A percentile compares a stretch with the other conserved stretches of the same genome.
Evolutionary conservation across 2,113 vertebrate species (phyloP).

Genomic region (Gallinago jamesoni): DNA sequence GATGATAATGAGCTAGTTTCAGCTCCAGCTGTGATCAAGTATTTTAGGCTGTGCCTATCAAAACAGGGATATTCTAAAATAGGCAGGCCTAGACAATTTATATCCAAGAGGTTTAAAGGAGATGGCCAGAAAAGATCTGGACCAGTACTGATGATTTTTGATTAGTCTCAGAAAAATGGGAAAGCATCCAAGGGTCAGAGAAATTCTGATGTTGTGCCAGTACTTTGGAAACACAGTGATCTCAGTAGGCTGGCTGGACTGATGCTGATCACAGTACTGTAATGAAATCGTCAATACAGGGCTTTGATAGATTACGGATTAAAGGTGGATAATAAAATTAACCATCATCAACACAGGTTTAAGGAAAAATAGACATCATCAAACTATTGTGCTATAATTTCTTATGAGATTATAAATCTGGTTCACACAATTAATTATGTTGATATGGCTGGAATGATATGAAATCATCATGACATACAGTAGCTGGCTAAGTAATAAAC

Average conservation of each 20-base stretch:
- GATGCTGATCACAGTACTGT: not conserved
- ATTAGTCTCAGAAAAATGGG: constrained; percentile 13
- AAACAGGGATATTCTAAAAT: constrained; percentile 1
- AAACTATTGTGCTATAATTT: constrained; percentile 36
- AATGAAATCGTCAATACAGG: not conserved
- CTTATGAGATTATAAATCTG: constrained; percentile 28
- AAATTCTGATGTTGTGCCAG: not conserved
- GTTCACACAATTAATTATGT: constrained; percentile 27
- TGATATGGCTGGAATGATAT: constrained; percentile 13
- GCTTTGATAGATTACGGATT: constrained; percentile 1
- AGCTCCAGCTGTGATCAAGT: constrained; percentile 31
- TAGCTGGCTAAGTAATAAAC: constrained; percentile 22
- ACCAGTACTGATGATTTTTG: not conserved
- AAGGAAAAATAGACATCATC: constrained; percentile 37
- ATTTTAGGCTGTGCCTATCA: not conserved
- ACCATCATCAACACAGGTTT: constrained; percentile 13
- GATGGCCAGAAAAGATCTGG: not conserved
- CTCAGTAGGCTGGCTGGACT: not conserved
- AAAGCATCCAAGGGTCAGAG: constrained; percentile 29
- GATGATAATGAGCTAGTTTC: constrained; percentile 16
- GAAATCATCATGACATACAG: constrained; percentile 23
- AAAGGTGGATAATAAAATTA: constrained; percentile 42
- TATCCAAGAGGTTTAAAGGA: constrained; percentile 3
- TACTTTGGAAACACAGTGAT: not conserved
- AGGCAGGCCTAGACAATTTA: not conserved